Evolutionary conservation across 23 tunicate genomes (phyloP).

Genomic region (Trididemnum miniatum): DNA sequence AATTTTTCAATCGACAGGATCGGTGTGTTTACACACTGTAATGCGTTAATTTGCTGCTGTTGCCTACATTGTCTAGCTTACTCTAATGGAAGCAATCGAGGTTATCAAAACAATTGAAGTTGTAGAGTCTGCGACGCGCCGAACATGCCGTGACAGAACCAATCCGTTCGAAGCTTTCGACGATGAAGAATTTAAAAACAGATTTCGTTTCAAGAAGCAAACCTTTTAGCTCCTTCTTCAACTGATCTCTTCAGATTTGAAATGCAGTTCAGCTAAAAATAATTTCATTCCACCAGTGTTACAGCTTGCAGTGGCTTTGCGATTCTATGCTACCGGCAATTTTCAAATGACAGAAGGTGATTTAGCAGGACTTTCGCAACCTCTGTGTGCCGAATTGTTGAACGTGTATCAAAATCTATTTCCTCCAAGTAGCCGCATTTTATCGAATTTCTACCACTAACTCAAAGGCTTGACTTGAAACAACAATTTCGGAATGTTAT

Average conservation of each 20-base stretch:
- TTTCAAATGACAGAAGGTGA: slow-evolving; percentile 40
- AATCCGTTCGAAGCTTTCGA: not conserved
- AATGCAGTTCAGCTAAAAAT: not conserved
- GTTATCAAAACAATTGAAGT: not conserved
- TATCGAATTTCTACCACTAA: slow-evolving; percentile 53
- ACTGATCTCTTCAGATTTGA: not conserved
- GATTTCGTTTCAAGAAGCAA: not conserved
- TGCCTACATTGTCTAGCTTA: too few species aligned
- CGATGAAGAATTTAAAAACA: not conserved
- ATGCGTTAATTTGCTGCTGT: too few species aligned
- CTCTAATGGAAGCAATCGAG: not conserved
- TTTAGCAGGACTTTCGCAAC: slow-evolving; percentile 13
- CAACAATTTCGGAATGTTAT: too few species aligned
- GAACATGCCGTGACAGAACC: not conserved
- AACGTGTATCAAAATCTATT: slow-evolving; percentile 9
- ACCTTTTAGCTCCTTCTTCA: not conserved
- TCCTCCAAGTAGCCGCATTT: not conserved
- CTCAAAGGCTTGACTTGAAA: too few species aligned
- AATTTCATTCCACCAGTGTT: slow-evolving; percentile 24
- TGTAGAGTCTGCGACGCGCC: not conserved
- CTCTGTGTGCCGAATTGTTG: slow-evolving; percentile 30
- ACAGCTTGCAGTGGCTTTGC: slow-evolving; percentile 12
- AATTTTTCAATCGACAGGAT: too few species aligned
- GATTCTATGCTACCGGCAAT: slow-evolving; percentile 41
- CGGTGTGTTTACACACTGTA: too few species aligned